Evolutionary conservation across 1,140 invertebrate genomes (phyloP), one percentile per base, ranked within the genome.

Genomic region (Caenorhabditis briggsae): DNA sequence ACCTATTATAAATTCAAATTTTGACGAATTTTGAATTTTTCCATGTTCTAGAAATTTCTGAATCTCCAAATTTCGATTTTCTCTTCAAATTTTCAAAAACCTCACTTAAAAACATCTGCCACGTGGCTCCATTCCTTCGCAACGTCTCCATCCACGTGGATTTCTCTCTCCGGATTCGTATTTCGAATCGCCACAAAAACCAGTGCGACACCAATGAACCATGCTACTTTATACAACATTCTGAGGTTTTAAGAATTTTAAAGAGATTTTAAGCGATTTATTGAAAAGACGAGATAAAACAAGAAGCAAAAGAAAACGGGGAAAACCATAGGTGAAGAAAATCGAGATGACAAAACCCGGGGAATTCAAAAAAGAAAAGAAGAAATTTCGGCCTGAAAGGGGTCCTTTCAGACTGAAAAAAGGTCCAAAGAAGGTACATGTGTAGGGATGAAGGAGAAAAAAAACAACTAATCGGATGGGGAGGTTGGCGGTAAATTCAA

Each of bases 61-160:
- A 33, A 33, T 33, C 33, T 33, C 33, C 33, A 33, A 33, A 33
- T 33, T 33, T 33, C 33, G 33, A 33, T 33, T 33, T 33, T 33
- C 33, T 2, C 33, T 33, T 33, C 33, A 33, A 33, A 33, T 2
- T 33, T 33, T n/a, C n/a, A n/a, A n/a, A n/a, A n/a, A n/a, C n/a
- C 59, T 64, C n/a, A 84, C 83, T 58, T 46, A 43, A 85, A 85
- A 9, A 46, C 64, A 16, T 85, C 64, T 56, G 11, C 46, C 20
- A 85, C 84, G 6, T 33, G 2, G n/a, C 48, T 53, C 46, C 61
- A 85, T 20, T 53, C 23, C 6, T 23, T 11, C 5, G 20, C 48
- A 8, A 85, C 64, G 7, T 58, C 43, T 53, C 84, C 84, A 85
- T 70, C 50, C 33, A 85, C 53, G 50, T 85, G 84, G 5, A 85